phyloP scores from a whole-genome alignment of 2,797 vertebrate genomes.

The Lacerta agilis region DNA sequence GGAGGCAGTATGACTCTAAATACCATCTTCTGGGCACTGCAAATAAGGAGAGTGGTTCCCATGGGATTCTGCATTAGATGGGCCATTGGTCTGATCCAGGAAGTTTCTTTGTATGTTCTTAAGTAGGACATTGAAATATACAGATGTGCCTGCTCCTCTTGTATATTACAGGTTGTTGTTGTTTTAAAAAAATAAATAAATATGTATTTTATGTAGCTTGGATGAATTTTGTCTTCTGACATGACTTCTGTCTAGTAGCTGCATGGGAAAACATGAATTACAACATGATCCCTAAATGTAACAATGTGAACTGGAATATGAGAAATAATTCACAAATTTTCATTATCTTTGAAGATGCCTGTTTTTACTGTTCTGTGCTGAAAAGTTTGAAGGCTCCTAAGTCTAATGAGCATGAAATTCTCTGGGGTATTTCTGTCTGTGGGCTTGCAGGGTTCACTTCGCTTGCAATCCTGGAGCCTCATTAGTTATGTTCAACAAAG shows the following conservation, averaged over 20 bases:
- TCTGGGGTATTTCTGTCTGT: constrained; percentile 53
- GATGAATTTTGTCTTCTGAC: background rate
- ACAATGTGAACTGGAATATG: constrained; percentile 29
- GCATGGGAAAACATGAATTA: background rate
- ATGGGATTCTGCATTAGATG: background rate
- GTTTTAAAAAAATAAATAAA: background rate
- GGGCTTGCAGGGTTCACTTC: constrained; percentile 35
- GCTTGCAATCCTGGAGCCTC: constrained; percentile 57
- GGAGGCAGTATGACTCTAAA: no score
- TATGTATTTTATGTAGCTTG: background rate
- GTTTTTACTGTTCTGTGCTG: constrained; percentile 28
- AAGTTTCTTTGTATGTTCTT: no score
- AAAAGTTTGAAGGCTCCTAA: constrained; percentile 59
- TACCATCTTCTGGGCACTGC: no score
- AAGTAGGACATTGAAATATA: background rate
- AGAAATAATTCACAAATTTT: constrained; percentile 35
- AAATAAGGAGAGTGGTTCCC: background rate
- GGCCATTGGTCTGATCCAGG: no score
- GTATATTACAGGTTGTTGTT: background rate
- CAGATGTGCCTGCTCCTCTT: background rate
- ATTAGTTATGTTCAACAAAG: constrained; percentile 51
- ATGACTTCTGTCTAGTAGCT: background rate
- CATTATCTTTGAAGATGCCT: constrained; percentile 50
- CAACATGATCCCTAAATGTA: constrained; percentile 29
- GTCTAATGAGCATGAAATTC: constrained; percentile 64